A percentile compares a stretch with the other conserved stretches of the same genome.
Evolutionary conservation across 2,888 invertebrate genomes (phyloP).

Genomic region (Zaprionus obscuricornis): DNA sequence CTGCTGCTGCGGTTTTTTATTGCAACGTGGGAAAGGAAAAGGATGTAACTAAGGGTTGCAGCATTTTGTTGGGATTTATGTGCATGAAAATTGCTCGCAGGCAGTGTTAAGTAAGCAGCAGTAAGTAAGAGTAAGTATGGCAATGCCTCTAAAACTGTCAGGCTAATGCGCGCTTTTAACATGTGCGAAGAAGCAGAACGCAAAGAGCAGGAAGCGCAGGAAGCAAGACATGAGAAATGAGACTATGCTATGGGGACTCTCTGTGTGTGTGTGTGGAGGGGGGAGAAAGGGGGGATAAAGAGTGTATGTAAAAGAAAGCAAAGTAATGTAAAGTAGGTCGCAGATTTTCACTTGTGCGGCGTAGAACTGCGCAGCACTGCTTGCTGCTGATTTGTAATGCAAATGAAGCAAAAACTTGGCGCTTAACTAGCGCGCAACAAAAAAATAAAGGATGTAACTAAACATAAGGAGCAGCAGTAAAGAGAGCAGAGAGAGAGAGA

Average conservation of each 20-base stretch:
- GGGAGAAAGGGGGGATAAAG: not conserved
- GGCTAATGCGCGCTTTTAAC: conserved; percentile 52
- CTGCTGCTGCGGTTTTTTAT: conserved; percentile 47
- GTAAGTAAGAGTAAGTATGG: not conserved
- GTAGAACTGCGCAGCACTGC: no score
- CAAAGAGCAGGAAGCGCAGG: no score
- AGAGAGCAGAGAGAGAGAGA: not conserved
- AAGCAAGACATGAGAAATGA: not conserved
- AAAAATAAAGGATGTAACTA: conserved; percentile 51
- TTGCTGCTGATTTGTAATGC: conserved; percentile 75
- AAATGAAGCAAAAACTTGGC: conserved; percentile 66
- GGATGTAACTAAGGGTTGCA: conserved; percentile 26
- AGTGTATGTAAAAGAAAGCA: not conserved
- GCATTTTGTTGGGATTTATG: conserved; percentile 60
- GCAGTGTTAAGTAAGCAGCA: conserved; percentile 37
- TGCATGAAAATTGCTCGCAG: conserved; percentile 60
- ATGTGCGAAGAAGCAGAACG: conserved; percentile 15
- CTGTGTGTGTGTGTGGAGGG: not conserved
- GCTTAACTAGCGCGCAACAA: conserved; percentile 62
- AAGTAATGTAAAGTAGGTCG: conserved; percentile 60
- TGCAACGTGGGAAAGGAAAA: conserved; percentile 64
- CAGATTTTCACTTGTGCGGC: conserved; percentile 69
- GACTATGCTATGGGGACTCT: no score
- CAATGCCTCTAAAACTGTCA: conserved; percentile 58
- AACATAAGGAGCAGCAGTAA: not conserved